Evolutionary conservation across 2,888 invertebrate genomes (phyloP).

Genomic region (Dendrolimus houi): DNA sequence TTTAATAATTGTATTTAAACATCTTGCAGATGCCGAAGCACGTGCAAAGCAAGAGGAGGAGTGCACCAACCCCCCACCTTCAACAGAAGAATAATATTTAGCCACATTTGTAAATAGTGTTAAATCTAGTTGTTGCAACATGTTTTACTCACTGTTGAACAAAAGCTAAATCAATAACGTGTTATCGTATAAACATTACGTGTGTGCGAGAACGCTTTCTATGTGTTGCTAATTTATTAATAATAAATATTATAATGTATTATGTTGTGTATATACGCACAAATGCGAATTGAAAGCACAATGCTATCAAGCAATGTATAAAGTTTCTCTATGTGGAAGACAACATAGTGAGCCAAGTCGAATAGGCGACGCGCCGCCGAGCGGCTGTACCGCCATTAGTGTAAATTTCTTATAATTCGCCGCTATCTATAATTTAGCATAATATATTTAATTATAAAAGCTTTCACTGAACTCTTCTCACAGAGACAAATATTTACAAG

Average conservation of each 20-base stretch:
- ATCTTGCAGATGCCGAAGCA: slow-evolving; percentile 70
- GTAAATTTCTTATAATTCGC: slow-evolving; percentile 33
- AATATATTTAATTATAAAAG: slow-evolving; percentile 20
- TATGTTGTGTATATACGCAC: slow-evolving; percentile 44
- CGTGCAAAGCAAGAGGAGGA: slow-evolving; percentile 68
- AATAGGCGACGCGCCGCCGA: slow-evolving; percentile 25
- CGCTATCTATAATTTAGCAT: slow-evolving; percentile 32
- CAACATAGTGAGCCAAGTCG: slow-evolving; percentile 66
- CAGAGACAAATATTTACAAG: not conserved
- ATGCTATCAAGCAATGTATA: slow-evolving; percentile 47
- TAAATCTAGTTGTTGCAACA: slow-evolving; percentile 59
- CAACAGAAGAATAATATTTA: slow-evolving; percentile 72
- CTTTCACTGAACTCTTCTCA: slow-evolving; percentile 18
- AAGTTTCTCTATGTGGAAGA: slow-evolving; percentile 62
- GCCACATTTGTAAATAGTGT: slow-evolving; percentile 71
- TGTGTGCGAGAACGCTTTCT: slow-evolving; percentile 31
- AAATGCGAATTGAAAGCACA: slow-evolving; percentile 49
- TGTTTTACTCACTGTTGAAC: slow-evolving; percentile 55
- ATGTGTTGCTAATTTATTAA: slow-evolving; percentile 26
- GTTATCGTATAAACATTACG: slow-evolving; percentile 8
- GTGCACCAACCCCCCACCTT: slow-evolving; percentile 38
- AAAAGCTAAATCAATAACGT: slow-evolving; percentile 41
- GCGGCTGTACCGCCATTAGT: slow-evolving; percentile 39
- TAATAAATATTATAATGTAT: slow-evolving; percentile 6
- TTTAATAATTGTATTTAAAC: not conserved